Percentiles rank a stretch among this genome's conserved stretches.
Evolutionary conservation across 2,797 vertebrate genomes (phyloP).

Genomic region (Erethizon dorsatum): DNA sequence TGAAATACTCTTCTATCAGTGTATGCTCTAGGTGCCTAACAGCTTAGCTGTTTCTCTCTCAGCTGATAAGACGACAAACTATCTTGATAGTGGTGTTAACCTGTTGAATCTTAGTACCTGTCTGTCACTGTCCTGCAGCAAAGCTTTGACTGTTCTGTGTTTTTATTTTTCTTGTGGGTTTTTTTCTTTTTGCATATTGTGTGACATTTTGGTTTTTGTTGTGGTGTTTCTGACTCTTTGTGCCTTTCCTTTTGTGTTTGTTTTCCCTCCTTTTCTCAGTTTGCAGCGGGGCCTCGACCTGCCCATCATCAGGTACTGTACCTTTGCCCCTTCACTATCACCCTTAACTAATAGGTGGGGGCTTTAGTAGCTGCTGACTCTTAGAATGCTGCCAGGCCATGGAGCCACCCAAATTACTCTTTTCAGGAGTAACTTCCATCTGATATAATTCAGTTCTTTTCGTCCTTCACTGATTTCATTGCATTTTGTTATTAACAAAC

Average conservation of each 20-base stretch:
- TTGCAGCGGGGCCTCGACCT: conserved; percentile 98
- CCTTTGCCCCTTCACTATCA: conserved; percentile 87
- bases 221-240: conserved; percentile 92
- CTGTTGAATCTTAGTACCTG: conserved; percentile 76
- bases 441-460: neutral
- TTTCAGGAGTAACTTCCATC: conserved; percentile 63
- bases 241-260: conserved; percentile 95
- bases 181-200: conserved; percentile 88
- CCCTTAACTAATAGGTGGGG: conserved; percentile 84
- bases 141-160: conserved; percentile 86
- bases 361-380: conserved; percentile 83
- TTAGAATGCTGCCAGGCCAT: conserved; percentile 73
- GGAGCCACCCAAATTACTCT: neutral
- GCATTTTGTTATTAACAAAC: conserved; percentile 55
- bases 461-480: neutral
- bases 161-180: conserved; percentile 76
- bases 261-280: conserved; percentile 94
- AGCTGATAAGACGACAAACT: conserved; percentile 67
- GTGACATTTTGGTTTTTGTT: conserved; percentile 90
- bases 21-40: neutral
- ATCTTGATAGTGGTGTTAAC: conserved; percentile 63
- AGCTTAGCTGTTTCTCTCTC: conserved; percentile 74
- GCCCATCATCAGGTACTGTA: conserved; percentile 99
- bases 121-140: conserved; percentile 89
- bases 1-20: neutral